These are phyloP conservation scores for Calosoma granatense DNA, from an alignment of 1,140 invertebrate genomes.

Conservation along the genomic window DNA sequence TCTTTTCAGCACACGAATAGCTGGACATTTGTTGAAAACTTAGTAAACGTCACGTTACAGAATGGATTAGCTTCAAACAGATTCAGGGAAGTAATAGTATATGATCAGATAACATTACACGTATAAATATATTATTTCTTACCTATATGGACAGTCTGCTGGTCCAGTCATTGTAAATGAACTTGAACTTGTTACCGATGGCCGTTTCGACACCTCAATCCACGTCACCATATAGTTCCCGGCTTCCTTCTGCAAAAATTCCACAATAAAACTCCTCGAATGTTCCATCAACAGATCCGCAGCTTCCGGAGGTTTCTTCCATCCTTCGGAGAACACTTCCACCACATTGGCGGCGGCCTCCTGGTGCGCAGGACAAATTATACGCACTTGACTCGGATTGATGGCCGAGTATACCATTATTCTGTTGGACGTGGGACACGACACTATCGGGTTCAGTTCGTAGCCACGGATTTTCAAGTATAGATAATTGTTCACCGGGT, in stretches of 20 bases:
- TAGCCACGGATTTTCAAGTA: constrained; percentile 58
- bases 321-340: constrained; percentile 65
- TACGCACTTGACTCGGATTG: constrained; percentile 41
- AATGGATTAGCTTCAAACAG: too few species aligned
- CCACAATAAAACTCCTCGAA: constrained; percentile 56
- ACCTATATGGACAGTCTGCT: constrained; percentile 61
- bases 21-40: neutral
- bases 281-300: constrained; percentile 39
- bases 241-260: constrained; percentile 58
- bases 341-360: constrained; percentile 39
- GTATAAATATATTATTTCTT: constrained; percentile 20
- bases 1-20: neutral
- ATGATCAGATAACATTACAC: too few species aligned
- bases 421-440: constrained; percentile 59
- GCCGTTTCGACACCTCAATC: constrained; percentile 67
- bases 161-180: constrained; percentile 47
- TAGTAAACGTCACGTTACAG: too few species aligned
- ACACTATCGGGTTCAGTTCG: constrained; percentile 43
- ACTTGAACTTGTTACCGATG: constrained; percentile 40
- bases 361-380: constrained; percentile 51
- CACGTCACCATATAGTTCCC: constrained; percentile 62
- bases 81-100: too few species aligned
- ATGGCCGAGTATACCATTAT: constrained; percentile 60
- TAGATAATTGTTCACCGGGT: constrained; percentile 55
- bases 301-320: constrained; percentile 41